phyloP scores from a whole-genome alignment of 2,113 vertebrate species.

The Chelonoidis abingdonii region DNA sequence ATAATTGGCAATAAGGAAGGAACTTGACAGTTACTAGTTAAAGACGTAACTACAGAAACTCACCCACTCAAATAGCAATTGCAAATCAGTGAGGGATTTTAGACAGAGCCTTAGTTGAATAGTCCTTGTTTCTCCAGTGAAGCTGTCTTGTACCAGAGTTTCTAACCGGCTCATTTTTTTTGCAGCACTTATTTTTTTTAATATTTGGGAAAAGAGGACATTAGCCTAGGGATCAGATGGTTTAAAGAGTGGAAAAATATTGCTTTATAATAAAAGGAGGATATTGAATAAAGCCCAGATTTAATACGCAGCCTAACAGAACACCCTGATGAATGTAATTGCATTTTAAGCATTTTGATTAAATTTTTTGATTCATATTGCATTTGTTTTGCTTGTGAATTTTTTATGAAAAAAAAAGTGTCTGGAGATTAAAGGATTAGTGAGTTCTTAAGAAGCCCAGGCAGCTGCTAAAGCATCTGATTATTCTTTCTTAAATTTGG shows the following conservation, averaged over 20 bases:
- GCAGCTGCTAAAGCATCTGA: constrained; percentile 83
- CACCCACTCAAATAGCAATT: constrained; percentile 57
- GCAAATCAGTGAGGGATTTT: constrained; percentile 56
- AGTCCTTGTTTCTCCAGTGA: constrained; percentile 31
- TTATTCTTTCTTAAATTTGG: constrained; percentile 78
- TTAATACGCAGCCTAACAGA: constrained; percentile 85
- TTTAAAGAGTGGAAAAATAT: constrained; percentile 84
- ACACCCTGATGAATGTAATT: constrained; percentile 87
- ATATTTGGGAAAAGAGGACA: constrained; percentile 74
- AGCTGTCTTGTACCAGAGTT: constrained; percentile 18
- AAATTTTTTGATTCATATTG: constrained; percentile 88
- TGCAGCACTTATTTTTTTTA: constrained; percentile 56
- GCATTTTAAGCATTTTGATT: constrained; percentile 88
- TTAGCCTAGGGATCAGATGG: constrained; percentile 85
- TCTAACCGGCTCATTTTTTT: constrained; percentile 65
- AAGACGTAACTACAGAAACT: constrained; percentile 56
- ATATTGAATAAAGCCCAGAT: constrained; percentile 87
- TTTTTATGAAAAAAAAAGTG: constrained; percentile 79
- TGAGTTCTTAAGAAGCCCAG: constrained; percentile 80
- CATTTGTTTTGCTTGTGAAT: constrained; percentile 87
- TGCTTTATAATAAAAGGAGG: constrained; percentile 85
- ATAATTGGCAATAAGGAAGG: constrained; percentile 41
- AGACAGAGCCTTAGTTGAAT: constrained; percentile 31
- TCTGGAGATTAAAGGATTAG: constrained; percentile 89
- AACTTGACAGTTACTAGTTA: constrained; percentile 64